Conservation (phyloP, 2,113 vertebrate species). For the Phylloscopus trochilus region DNA sequence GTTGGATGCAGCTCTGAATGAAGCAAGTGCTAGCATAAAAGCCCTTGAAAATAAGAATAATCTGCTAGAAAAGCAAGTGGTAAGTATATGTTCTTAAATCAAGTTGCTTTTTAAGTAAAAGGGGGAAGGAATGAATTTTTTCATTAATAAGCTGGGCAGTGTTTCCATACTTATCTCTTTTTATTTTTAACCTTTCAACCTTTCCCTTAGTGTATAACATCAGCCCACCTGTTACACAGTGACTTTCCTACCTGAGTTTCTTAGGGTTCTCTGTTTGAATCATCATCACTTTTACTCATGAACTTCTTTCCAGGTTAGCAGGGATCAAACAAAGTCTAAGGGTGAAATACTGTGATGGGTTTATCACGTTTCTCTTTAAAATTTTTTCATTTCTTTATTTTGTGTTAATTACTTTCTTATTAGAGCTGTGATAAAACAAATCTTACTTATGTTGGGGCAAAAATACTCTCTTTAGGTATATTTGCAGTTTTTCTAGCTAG, state of each 20-base stretch:
- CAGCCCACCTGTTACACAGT: not conserved
- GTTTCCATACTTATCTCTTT: not conserved
- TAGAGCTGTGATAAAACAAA: not conserved
- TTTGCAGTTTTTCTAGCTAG: not conserved
- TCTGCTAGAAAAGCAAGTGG: conserved; percentile 85
- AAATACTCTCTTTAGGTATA: not conserved
- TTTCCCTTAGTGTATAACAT: not conserved
- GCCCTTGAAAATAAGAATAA: conserved; percentile 86
- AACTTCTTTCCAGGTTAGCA: not conserved
- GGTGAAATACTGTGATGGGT: not conserved
- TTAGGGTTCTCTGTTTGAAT: not conserved
- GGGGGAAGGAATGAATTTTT: not conserved
- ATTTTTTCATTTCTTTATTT: not conserved
- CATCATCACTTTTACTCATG: not conserved
- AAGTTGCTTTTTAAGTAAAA: not conserved
- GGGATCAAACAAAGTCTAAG: not conserved
- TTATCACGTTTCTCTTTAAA: not conserved
- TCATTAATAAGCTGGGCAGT: not conserved
- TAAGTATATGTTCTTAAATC: conserved; percentile 52
- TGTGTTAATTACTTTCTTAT: not conserved
- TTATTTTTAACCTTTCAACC: not conserved
- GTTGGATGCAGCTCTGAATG: conserved; percentile 82
- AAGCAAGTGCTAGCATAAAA: conserved; percentile 78
- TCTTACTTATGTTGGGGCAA: not conserved
- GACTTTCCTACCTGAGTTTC: not conserved